Conservation (phyloP, 2,113 vertebrate species). For the Excalfactoria chinensis region DNA sequence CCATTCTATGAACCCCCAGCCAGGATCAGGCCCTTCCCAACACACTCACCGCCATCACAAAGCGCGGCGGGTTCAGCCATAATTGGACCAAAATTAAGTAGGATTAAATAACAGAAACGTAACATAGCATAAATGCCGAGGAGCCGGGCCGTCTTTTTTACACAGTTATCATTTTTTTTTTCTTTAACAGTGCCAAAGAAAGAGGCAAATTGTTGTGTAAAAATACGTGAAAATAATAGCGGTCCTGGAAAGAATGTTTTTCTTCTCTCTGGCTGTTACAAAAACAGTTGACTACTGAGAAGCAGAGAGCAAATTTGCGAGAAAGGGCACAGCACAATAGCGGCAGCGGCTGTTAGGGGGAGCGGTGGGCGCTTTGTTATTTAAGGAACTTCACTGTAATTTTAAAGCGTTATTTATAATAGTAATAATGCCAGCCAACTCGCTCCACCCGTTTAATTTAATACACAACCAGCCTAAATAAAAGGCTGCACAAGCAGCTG, state of each 20-base stretch:
- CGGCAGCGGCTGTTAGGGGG: conserved; percentile 65
- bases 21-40: neutral
- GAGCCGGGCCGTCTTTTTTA: conserved; percentile 55
- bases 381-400: conserved; percentile 72
- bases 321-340: conserved; percentile 72
- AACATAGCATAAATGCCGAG: conserved; percentile 11
- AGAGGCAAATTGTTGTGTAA: conserved; percentile 77
- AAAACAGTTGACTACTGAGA: conserved; percentile 77
- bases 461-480: conserved; percentile 62
- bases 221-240: conserved; percentile 73
- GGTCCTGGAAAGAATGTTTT: conserved; percentile 75
- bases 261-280: conserved; percentile 73
- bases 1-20: neutral
- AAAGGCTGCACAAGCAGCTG: conserved; percentile 71
- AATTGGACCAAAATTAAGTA: conserved; percentile 63
- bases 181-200: conserved; percentile 51
- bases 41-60: neutral
- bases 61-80: neutral
- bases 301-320: conserved; percentile 76
- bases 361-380: conserved; percentile 67
- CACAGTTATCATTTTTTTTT: conserved; percentile 25
- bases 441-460: conserved; percentile 65
- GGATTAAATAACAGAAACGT: conserved; percentile 58
- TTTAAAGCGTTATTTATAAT: conserved; percentile 72
- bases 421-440: conserved; percentile 70